These are phyloP conservation scores for Cephalopholis sonnerati DNA, from an alignment of 2,113 vertebrate species.

Conservation along the genomic window DNA sequence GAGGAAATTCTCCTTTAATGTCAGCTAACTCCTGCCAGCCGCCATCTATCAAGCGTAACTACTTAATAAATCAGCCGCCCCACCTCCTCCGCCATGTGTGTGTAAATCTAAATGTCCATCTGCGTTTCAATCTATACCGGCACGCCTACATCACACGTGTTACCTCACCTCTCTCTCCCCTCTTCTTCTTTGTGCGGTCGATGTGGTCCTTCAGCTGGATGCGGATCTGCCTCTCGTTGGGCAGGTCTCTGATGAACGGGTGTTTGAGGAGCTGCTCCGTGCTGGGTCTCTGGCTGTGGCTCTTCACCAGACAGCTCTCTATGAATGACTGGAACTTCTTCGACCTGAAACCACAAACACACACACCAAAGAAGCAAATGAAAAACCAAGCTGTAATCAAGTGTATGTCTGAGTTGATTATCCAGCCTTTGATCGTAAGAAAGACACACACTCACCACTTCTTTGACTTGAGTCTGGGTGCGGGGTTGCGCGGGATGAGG, in stretches of 20 bases:
- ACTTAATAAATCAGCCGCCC: neutral
- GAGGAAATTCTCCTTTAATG: neutral
- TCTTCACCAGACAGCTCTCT: conserved; percentile 96
- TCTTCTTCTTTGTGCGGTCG: conserved; percentile 96
- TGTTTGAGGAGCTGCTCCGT: conserved; percentile 96
- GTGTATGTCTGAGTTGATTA: neutral
- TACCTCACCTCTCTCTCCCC: conserved; percentile 92
- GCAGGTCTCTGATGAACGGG: conserved; percentile 92
- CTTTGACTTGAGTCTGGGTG: conserved; percentile 95
- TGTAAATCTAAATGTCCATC: neutral
- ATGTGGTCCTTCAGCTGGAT: conserved; percentile 99
- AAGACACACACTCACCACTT: conserved; percentile 91
- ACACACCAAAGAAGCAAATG: neutral
- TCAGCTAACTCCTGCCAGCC: neutral
- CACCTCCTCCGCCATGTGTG: neutral
- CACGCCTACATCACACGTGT: neutral
- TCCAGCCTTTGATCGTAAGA: neutral
- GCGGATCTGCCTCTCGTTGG: conserved; percentile 95
- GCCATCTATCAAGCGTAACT: neutral
- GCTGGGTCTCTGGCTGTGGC: conserved; percentile 91
- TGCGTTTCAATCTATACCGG: neutral
- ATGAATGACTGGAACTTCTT: conserved; percentile 98
- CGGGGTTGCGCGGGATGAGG: conserved; percentile 96
- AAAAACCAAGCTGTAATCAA: neutral
- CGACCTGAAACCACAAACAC: conserved; percentile 85